These are phyloP conservation scores for Triplophysa tibetana DNA, from an alignment of 2,113 vertebrate genomes.

Conservation along the genomic window DNA sequence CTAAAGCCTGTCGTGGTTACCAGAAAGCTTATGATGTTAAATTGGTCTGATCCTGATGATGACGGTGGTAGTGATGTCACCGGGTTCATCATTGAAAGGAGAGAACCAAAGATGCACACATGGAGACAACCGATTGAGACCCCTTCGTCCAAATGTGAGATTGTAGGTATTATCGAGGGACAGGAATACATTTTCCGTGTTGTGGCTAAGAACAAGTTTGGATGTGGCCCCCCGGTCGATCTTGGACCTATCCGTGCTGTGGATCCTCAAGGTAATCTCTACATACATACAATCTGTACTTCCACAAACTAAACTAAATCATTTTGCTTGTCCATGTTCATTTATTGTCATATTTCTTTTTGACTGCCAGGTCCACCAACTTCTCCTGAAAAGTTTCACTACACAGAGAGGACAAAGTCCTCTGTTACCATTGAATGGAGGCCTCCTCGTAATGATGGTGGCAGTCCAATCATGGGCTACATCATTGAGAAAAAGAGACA, in stretches of 20 bases:
- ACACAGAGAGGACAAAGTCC: slow-evolving; percentile 91
- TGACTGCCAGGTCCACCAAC: slow-evolving; percentile 83
- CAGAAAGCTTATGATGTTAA: slow-evolving; percentile 95
- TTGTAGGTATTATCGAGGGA: slow-evolving; percentile 89
- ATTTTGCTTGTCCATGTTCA: background rate
- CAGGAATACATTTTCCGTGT: slow-evolving; percentile 95
- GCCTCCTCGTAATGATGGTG: slow-evolving; percentile 91
- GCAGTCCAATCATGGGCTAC: slow-evolving; percentile 92
- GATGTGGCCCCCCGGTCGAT: slow-evolving; percentile 86
- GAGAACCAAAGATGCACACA: slow-evolving; percentile 89
- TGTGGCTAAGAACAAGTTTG: slow-evolving; percentile 94
- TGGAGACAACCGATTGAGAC: slow-evolving; percentile 94
- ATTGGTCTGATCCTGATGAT: slow-evolving; percentile 95
- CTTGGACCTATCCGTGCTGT: slow-evolving; percentile 89
- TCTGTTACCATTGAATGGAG: slow-evolving; percentile 90
- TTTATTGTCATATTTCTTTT: slow-evolving; percentile 5
- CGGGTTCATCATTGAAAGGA: slow-evolving; percentile 90
- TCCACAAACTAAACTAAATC: background rate
- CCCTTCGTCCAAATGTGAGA: slow-evolving; percentile 91
- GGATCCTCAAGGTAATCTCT: slow-evolving; percentile 85
- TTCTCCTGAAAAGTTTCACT: slow-evolving; percentile 92
- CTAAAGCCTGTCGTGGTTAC: slow-evolving; percentile 96
- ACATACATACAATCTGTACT: background rate
- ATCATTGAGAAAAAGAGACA: slow-evolving; percentile 92
- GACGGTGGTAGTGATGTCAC: slow-evolving; percentile 94